Conservation (phyloP, 2,797 vertebrate species). For the Coregonus ussuriensis region DNA sequence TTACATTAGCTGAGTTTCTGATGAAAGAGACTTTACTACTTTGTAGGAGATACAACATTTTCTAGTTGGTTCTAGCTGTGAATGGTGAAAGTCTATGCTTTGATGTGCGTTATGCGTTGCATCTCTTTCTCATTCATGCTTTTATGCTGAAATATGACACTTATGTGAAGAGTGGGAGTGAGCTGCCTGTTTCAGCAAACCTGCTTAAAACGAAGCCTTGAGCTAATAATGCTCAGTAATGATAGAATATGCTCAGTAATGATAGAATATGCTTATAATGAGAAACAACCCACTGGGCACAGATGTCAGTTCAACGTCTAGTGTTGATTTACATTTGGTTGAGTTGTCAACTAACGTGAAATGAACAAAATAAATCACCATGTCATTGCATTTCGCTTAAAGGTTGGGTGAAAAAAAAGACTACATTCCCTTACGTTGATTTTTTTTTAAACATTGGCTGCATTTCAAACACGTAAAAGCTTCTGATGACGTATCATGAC, state of each 20-base stretch:
- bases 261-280: too few relatives aligned
- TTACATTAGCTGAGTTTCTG: not conserved
- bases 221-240: not conserved
- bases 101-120: not conserved
- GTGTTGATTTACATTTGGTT: too few relatives aligned
- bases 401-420: too few relatives aligned
- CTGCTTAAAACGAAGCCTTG: not conserved
- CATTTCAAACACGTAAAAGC: too few relatives aligned
- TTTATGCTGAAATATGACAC: not conserved
- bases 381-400: too few relatives aligned
- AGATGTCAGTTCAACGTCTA: too few relatives aligned
- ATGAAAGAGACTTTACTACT: not conserved
- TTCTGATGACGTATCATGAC: too few relatives aligned
- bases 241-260: not conserved
- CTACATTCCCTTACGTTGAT: too few relatives aligned
- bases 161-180: not conserved
- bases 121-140: not conserved
- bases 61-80: not conserved
- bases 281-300: not conserved
- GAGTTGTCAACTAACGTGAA: too few relatives aligned
- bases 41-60: not conserved
- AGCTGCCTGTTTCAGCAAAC: not conserved
- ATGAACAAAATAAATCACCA: too few relatives aligned
- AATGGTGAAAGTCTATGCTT: not conserved
- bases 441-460: too few relatives aligned